Evolutionary conservation across 2,797 vertebrate species (phyloP).

Genomic region (Sebastes trivittatus): DNA sequence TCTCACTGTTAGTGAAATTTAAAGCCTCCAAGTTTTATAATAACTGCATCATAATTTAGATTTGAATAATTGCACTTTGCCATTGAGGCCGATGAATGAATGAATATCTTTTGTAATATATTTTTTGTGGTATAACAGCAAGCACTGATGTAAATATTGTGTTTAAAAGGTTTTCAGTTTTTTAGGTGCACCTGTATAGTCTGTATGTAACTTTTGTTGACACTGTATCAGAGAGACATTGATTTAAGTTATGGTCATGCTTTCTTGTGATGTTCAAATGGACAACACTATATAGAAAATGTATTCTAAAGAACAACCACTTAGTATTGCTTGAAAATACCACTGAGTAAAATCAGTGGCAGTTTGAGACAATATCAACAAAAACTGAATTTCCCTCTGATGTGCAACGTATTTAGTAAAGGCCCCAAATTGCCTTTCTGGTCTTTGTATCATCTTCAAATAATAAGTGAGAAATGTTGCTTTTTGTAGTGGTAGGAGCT

Average conservation of each 20-base stretch:
- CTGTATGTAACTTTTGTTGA: background rate
- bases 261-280: background rate
- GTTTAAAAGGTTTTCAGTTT: background rate
- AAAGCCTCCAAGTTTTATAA: background rate
- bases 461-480: background rate
- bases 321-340: background rate
- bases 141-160: background rate
- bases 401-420: background rate
- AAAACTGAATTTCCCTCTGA: too few relatives aligned
- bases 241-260: background rate
- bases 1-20: background rate
- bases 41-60: background rate
- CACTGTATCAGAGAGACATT: too few relatives aligned
- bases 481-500: background rate
- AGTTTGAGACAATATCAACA: too few relatives aligned
- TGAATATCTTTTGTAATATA: background rate
- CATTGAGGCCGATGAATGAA: background rate
- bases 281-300: background rate
- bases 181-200: background rate
- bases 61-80: background rate
- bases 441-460: accelerated
- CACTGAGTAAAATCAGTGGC: background rate
- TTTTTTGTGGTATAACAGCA: background rate
- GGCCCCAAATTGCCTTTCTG: background rate
- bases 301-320: background rate